phyloP scores from a whole-genome alignment of 2,113 vertebrate species.

The Corythornis cristatus region DNA sequence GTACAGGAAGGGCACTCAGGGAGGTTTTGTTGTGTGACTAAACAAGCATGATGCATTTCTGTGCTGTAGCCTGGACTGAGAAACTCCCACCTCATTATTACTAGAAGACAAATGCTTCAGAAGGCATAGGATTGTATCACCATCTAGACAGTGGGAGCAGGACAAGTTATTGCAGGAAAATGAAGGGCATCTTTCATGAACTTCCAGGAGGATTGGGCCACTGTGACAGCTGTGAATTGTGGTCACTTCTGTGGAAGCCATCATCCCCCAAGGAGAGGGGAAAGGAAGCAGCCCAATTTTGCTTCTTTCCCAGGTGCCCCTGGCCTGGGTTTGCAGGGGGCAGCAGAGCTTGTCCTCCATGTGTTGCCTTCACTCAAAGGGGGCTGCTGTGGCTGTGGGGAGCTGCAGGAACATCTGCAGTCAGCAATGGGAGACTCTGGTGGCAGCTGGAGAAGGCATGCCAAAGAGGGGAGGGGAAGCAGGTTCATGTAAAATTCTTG shows the following conservation, averaged over 20 bases:
- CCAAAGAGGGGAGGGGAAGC: neutral
- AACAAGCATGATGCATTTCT: neutral
- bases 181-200: neutral
- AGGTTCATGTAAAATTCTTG: constrained; percentile 59
- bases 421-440: neutral
- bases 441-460: neutral
- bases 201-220: neutral
- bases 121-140: neutral
- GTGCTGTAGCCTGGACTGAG: neutral
- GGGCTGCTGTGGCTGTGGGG: neutral
- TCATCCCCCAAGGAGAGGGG: neutral
- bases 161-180: neutral
- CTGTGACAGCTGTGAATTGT: constrained; percentile 52
- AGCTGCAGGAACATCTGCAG: fast-evolving
- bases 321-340: fast-evolving
- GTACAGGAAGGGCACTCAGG: neutral
- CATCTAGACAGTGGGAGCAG: neutral
- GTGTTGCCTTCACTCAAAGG: constrained; percentile 54
- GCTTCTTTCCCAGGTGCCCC: neutral
- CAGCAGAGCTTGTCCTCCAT: neutral
- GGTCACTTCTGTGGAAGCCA: constrained; percentile 41
- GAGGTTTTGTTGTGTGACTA: neutral
- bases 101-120: neutral
- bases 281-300: neutral
- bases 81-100: neutral